Percentiles rank a stretch among this genome's conserved stretches.
These are phyloP conservation scores for Clamator glandarius DNA, from an alignment of 2,797 vertebrate species.

Conservation along the genomic window DNA sequence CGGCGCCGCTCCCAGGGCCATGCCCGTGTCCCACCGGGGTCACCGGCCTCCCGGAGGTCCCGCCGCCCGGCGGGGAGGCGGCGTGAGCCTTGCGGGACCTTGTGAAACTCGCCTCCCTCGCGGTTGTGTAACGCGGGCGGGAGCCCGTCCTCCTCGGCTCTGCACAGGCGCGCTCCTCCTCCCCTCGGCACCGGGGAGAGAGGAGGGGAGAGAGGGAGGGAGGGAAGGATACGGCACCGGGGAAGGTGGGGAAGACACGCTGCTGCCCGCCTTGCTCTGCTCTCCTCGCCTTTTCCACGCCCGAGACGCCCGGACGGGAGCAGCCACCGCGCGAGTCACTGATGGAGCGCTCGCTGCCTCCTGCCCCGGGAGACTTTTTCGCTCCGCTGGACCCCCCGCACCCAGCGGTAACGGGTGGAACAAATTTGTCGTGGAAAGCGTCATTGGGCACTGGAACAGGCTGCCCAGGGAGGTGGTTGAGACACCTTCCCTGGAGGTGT, in stretches of 20 bases:
- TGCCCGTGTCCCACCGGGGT: not conserved
- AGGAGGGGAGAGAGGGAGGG: too few relatives aligned
- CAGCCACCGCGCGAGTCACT: constrained; percentile 34
- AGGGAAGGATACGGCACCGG: too few relatives aligned
- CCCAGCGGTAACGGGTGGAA: too few relatives aligned
- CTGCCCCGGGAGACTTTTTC: constrained; percentile 9
- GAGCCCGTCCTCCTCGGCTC: constrained; percentile 39
- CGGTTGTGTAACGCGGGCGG: constrained; percentile 64
- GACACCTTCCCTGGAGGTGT: too few relatives aligned
- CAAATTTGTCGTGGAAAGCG: too few relatives aligned
- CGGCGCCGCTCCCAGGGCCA: constrained; percentile 21
- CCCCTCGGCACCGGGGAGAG: not conserved
- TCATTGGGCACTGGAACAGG: too few relatives aligned
- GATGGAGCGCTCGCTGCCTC: constrained; percentile 41
- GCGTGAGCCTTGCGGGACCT: not conserved
- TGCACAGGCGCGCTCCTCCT: constrained; percentile 39
- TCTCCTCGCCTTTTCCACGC: too few relatives aligned
- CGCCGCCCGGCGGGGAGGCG: not conserved
- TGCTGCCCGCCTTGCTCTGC: too few relatives aligned
- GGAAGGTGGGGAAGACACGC: too few relatives aligned
- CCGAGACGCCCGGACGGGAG: too few relatives aligned
- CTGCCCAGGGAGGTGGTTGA: too few relatives aligned
- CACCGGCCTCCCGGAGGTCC: not conserved
- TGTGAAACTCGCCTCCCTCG: constrained; percentile 15
- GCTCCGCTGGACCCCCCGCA: not conserved